Evolutionary conservation across 2,888 invertebrate species (phyloP).

Genomic region (Eremobia ochroleuca): DNA sequence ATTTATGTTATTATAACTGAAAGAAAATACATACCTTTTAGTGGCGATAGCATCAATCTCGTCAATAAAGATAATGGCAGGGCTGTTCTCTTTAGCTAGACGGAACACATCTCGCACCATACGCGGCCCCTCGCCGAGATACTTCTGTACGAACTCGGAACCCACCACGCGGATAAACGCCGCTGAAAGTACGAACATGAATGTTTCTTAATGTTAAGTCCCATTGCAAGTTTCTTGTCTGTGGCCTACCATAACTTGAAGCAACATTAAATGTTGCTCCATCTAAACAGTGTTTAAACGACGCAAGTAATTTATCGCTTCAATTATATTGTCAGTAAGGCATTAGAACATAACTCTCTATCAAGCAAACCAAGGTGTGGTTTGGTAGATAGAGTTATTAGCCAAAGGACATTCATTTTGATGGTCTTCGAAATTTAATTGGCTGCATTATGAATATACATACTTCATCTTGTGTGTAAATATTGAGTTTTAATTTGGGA

Average conservation of each 20-base stretch:
- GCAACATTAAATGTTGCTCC: background rate
- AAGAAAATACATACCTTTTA: slow-evolving; percentile 92
- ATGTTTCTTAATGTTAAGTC: background rate
- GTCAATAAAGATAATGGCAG: slow-evolving; percentile 99
- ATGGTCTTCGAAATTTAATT: background rate
- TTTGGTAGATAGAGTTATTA: too few species aligned
- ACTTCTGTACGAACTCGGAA: slow-evolving; percentile 99
- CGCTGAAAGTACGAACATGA: slow-evolving; percentile 89
- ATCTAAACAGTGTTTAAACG: background rate
- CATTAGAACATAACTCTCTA: too few species aligned
- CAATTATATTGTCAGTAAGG: too few species aligned
- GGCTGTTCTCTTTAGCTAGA: slow-evolving; percentile 99
- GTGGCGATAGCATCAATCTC: slow-evolving; percentile 99
- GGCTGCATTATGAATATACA: background rate
- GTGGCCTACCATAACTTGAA: background rate
- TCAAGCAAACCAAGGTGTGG: too few species aligned
- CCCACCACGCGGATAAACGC: slow-evolving; percentile 99
- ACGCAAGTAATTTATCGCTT: background rate
- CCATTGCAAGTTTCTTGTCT: background rate
- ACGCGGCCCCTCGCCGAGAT: slow-evolving; percentile 99
- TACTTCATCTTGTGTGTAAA: background rate
- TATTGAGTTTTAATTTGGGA: background rate
- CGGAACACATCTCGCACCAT: slow-evolving; percentile 99
- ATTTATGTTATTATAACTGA: background rate
- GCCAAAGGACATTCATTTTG: background rate